phyloP scores from a whole-genome alignment of 2,888 invertebrate genomes.

The Punctoribates punctum region DNA sequence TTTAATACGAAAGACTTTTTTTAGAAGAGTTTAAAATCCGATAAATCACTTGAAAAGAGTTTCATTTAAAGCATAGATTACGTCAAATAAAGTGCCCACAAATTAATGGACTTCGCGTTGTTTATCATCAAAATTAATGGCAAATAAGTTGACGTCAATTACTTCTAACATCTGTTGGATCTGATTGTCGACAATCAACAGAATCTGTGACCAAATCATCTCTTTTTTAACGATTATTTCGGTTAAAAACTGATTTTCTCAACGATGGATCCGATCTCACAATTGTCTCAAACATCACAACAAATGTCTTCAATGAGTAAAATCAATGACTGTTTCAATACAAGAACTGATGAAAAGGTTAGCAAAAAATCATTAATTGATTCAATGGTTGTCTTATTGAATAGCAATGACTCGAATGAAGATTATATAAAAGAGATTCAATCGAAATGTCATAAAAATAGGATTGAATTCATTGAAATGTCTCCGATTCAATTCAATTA shows the following conservation, averaged over 20 bases:
- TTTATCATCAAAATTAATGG: no score
- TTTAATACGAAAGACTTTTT: no score
- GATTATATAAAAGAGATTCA: constrained; percentile 11
- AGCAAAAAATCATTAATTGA: background rate
- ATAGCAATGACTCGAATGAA: constrained; percentile 13
- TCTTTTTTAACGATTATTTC: no score
- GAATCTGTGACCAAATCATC: no score
- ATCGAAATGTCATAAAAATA: background rate
- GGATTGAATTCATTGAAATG: background rate
- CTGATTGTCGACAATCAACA: no score
- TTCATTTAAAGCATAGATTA: no score
- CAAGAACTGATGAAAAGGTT: constrained; percentile 16
- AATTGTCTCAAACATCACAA: background rate
- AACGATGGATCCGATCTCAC: constrained; percentile 22
- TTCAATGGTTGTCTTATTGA: background rate
- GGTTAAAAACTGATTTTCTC: background rate
- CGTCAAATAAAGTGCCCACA: no score
- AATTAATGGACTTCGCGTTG: no score
- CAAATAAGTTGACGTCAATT: no score
- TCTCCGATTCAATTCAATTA: constrained; percentile 34
- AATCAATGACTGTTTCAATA: background rate
- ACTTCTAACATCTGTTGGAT: no score
- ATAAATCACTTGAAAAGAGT: no score
- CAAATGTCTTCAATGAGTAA: background rate
- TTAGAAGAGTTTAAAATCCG: no score